A percentile compares a stretch with the other conserved stretches of the same genome.
Conservation (phyloP, 2,113 vertebrate species). For the Etheostoma cragini region DNA sequence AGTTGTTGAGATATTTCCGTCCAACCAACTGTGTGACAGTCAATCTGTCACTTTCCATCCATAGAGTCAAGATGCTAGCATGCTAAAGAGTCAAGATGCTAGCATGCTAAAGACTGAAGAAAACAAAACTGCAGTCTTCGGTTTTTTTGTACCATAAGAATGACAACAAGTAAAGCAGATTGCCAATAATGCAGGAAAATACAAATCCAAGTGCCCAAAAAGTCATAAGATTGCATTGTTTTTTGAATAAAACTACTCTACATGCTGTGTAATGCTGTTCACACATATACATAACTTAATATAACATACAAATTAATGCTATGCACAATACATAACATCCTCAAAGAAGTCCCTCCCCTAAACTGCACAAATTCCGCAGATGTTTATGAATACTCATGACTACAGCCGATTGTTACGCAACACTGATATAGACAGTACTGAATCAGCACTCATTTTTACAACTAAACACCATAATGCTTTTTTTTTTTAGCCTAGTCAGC, state of each 20-base stretch:
- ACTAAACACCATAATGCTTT: neutral
- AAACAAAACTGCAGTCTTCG: neutral
- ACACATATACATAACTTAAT: neutral
- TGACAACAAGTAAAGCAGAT: neutral
- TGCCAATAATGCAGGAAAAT: neutral
- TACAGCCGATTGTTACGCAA: neutral
- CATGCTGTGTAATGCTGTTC: neutral
- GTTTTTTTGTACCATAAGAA: neutral
- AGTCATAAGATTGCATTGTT: neutral
- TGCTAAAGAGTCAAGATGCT: no score
- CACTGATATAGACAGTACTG: neutral
- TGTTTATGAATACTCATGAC: neutral
- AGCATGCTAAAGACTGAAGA: no score
- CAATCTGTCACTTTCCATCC: neutral
- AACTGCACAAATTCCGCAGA: neutral
- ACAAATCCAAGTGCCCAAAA: neutral
- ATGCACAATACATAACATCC: neutral
- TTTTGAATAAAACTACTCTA: neutral
- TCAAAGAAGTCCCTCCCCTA: neutral
- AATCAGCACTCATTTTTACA: constrained; percentile 3
- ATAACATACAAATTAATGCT: no score
- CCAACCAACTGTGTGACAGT: neutral
- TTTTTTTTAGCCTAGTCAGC: constrained; percentile 34
- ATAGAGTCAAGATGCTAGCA: no score
- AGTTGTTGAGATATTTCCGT: neutral